Conservation (phyloP, 1,140 invertebrate species). For the Sarcophaga bullata region DNA sequence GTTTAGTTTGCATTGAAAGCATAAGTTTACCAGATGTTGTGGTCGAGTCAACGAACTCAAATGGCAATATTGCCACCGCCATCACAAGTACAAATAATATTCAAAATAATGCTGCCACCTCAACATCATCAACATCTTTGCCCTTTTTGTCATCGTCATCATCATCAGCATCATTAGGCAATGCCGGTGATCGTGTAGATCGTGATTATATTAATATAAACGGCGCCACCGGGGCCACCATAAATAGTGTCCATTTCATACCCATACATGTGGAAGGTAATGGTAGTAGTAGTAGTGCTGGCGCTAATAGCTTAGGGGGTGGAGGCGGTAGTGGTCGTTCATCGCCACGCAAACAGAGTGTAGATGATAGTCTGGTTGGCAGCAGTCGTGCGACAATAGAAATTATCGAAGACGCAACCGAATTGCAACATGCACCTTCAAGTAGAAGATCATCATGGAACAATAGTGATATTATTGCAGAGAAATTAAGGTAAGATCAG, state of each 20-base stretch:
- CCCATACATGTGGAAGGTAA: conserved; percentile 62
- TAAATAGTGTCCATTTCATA: conserved; percentile 64
- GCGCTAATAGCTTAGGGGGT: conserved; percentile 29
- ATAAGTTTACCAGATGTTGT: conserved; percentile 65
- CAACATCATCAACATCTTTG: conserved; percentile 36
- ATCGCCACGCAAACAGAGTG: conserved; percentile 55
- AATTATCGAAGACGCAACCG: conserved; percentile 53
- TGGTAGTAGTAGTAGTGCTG: conserved; percentile 27
- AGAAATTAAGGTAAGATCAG: conserved; percentile 42
- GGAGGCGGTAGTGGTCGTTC: conserved; percentile 17
- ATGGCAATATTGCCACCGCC: neutral
- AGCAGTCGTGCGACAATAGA: conserved; percentile 53
- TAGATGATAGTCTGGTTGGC: conserved; percentile 58
- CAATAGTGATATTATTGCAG: conserved; percentile 27
- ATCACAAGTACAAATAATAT: neutral
- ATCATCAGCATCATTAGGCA: conserved; percentile 21
- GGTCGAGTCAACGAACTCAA: conserved; percentile 59
- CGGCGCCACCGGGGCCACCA: conserved; percentile 52
- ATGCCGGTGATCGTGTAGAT: neutral
- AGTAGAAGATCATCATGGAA: conserved; percentile 23
- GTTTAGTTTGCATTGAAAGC: conserved; percentile 64
- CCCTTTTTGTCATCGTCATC: conserved; percentile 1
- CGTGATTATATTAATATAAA: conserved; percentile 49
- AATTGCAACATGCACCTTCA: neutral
- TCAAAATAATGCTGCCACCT: neutral